Conservation (phyloP, 2,888 invertebrate species). For the Clostera curtula region DNA sequence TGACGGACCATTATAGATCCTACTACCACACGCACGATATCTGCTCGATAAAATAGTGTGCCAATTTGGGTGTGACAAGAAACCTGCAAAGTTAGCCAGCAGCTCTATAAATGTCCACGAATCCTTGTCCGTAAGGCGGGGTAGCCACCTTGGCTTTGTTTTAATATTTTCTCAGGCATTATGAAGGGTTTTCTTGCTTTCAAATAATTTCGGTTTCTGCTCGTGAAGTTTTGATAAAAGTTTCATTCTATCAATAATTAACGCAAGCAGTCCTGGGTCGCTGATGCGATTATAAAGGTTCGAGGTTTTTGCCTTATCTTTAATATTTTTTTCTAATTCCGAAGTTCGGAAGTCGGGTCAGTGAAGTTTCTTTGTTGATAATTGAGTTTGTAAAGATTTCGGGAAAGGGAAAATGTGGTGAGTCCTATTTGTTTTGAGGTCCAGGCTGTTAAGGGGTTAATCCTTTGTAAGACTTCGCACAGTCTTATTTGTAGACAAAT, state of each 20-base stretch:
- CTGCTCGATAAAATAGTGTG: neutral
- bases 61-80: slow-evolving; percentile 2
- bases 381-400: slow-evolving; percentile 37
- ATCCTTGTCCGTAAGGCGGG: slow-evolving; percentile 59
- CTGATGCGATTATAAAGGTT: slow-evolving; percentile 71
- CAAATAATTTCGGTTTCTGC: slow-evolving; percentile 75
- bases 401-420: slow-evolving; percentile 27
- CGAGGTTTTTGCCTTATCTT: slow-evolving; percentile 53
- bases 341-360: slow-evolving; percentile 27
- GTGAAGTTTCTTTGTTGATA: slow-evolving; percentile 41
- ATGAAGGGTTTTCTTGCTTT: slow-evolving; percentile 74
- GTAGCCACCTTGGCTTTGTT: slow-evolving; percentile 72
- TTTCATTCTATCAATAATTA: slow-evolving; percentile 76
- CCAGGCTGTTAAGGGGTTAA: too few species aligned
- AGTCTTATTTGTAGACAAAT: too few species aligned
- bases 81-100: slow-evolving; percentile 18
- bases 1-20: too few species aligned
- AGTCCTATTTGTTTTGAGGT: too few species aligned
- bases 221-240: slow-evolving; percentile 74
- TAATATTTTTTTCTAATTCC: slow-evolving; percentile 30
- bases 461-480: too few species aligned
- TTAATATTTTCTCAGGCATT: slow-evolving; percentile 75
- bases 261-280: slow-evolving; percentile 60
- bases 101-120: slow-evolving; percentile 38
- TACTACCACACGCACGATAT: too few species aligned